A percentile compares a stretch with the other conserved stretches of the same genome.
Evolutionary conservation across 2,797 vertebrate genomes (phyloP).

Genomic region (Notamacropus eugenii): DNA sequence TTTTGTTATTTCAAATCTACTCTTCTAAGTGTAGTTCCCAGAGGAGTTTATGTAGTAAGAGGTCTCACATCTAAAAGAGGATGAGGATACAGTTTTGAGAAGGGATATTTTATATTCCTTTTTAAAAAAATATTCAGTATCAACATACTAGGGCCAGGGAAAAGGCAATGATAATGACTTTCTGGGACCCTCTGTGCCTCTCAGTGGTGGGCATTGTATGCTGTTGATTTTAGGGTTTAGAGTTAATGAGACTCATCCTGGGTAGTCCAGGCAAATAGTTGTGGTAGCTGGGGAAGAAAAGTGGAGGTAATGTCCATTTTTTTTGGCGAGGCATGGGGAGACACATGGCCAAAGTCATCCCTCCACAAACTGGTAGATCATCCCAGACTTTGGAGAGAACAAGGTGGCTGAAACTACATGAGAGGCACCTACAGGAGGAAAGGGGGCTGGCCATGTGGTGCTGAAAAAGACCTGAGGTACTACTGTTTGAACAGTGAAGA

Average conservation of each 20-base stretch:
- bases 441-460: conserved; percentile 22
- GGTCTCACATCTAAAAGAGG: neutral
- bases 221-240: neutral
- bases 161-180: neutral
- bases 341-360: neutral
- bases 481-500: neutral
- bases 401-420: conserved; percentile 9
- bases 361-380: neutral
- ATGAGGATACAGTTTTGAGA: neutral
- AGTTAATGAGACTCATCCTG: neutral
- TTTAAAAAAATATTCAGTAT: neutral
- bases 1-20: neutral
- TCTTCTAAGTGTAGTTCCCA: neutral
- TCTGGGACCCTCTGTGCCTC: neutral
- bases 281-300: conserved; percentile 19
- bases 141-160: neutral
- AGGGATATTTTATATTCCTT: neutral
- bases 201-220: neutral
- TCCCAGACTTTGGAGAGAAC: neutral
- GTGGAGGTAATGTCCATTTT: neutral
- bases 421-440: neutral
- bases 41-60: neutral
- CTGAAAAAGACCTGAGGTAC: conserved; percentile 27
- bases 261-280: neutral
- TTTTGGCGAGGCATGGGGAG: neutral